Base-by-base conservation (phyloP, 2,797 vertebrate genomes). In the Limosa lapponica region DNA sequence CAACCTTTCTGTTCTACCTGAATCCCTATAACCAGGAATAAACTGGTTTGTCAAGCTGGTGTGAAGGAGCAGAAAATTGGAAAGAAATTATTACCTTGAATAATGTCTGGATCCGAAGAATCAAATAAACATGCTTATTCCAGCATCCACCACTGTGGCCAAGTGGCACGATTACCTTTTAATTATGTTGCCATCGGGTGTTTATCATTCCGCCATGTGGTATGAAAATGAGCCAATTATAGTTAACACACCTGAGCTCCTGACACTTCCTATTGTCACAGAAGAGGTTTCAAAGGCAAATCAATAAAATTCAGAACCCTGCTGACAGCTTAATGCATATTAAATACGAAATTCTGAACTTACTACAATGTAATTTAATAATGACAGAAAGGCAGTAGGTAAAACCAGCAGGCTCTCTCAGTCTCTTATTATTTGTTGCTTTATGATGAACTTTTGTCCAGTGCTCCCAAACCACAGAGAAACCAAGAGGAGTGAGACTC, bases 231-330 rank as follows among this genome's bases (percentile, higher is more conserved):
- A 90, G 41, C 28, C 48, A 55, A n/a, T 87, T 96, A 81, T 62
- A 55, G 41, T 67, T 59, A 91, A 82, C 61, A 72, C 41, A 89
- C 39, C 43, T 80, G 58, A 91, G 79, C 73, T 88, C 49, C 82
- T 83, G 87, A 92, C 30, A 41, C 32, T 94, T 92, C 19, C 32
- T 30, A 32, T 90, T 90, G 87, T 86, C 78, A 87, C 58, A 54
- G 46, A 81, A 86, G 55, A 86, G 81, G 74, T 94, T 94, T 95
- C 78, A 91, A 93, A 96, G 61, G 48, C 30, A 91, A 93, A 77
- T 93, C 82, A 87, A 79, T 62, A 82, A 89, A 54, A 85, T 87
- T 92, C 74, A 85, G 74, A 91, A 84, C 41, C 5, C 39, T 57
- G 24, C 28, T 78, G 80, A 69, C 73, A 93, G 52, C 22, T 80